Evolutionary conservation across 2,113 vertebrate species (phyloP), one percentile per base, ranked within the genome.

Genomic region (Chionodraco myersi): DNA sequence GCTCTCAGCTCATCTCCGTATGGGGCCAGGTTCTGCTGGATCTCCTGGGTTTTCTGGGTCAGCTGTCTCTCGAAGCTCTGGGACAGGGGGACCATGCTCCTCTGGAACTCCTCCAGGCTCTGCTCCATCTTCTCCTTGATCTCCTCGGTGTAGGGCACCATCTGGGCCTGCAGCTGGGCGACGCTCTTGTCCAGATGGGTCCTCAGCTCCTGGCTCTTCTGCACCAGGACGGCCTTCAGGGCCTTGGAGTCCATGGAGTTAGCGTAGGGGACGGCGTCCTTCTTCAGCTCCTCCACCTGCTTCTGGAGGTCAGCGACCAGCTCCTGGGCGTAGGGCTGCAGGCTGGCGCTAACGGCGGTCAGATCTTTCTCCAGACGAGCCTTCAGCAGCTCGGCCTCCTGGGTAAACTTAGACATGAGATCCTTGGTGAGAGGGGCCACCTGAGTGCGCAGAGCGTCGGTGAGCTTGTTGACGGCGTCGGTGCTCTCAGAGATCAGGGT

Each of bases 221-320:
- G 65, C 54, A 85, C 34, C 47, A 92, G 49, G 9, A 71, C 30
- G 6, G 65, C 44, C 58, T 75, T 84, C 59, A 93, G 10, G 44
- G 86, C 53, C 10, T 89, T 83, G 1, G 86, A 3, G 51, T 83
- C 77, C 70, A 90, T 75, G 79, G 79, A 41, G 9, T 91, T 69
- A 0, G 83, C 86, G 36, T 85, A 75, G 6, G 88, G 61, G 51
- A 81, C 77, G 0, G 94, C 89, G 6, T 93, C 92, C 0, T 61
- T 88, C 23, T 86, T 94, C 21, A 97, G 89, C 64, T 93, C 93
- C 70, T 96, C 93, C 79, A 97, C 62, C 67, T 95, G 94, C 34
- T 6, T 7, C 86, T 95, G 95, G 82, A 97, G 88, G 44, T 91
- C 63, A 0, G 13, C 54, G 12, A 93, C 88, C 60, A 97, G 74